Percentiles rank a stretch among this genome's conserved stretches.
These are phyloP conservation scores for Macroteleia sp. DNA, from an alignment of 2,888 invertebrate genomes.

Conservation along the genomic window DNA sequence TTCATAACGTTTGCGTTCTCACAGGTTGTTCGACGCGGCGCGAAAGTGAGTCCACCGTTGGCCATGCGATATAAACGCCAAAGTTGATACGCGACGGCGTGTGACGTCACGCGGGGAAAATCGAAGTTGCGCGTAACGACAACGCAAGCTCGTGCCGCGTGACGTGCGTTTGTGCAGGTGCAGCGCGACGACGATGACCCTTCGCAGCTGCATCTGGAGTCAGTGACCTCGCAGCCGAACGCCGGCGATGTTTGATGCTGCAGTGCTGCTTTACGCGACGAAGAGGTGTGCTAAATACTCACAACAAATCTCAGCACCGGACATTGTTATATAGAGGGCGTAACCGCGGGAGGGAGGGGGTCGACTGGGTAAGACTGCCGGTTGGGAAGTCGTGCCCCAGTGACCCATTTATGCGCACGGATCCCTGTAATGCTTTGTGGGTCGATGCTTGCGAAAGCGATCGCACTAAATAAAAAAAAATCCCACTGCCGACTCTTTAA, in stretches of 20 bases:
- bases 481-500: too few relatives aligned
- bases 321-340: constrained; percentile 7
- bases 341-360: not conserved
- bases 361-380: constrained; percentile 4
- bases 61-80: too few relatives aligned
- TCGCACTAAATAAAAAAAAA: too few relatives aligned
- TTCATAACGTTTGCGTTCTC: too few relatives aligned
- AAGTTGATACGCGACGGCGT: constrained; percentile 8
- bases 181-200: constrained; percentile 65
- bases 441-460: constrained; percentile 19
- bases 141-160: constrained; percentile 60
- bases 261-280: constrained; percentile 69
- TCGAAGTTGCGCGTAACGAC: constrained; percentile 66
- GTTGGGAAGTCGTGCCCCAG: constrained; percentile 13
- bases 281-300: constrained; percentile 7
- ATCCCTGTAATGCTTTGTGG: constrained; percentile 18
- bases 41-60: too few relatives aligned
- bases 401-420: constrained; percentile 24
- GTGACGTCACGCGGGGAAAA: constrained; percentile 48
- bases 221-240: constrained; percentile 77
- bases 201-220: constrained; percentile 72
- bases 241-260: constrained; percentile 81
- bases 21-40: too few relatives aligned
- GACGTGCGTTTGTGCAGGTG: constrained; percentile 62
- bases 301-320: not conserved